Base-by-base conservation (phyloP, 2,888 invertebrate species). In the Dryomyza anilis region DNA sequence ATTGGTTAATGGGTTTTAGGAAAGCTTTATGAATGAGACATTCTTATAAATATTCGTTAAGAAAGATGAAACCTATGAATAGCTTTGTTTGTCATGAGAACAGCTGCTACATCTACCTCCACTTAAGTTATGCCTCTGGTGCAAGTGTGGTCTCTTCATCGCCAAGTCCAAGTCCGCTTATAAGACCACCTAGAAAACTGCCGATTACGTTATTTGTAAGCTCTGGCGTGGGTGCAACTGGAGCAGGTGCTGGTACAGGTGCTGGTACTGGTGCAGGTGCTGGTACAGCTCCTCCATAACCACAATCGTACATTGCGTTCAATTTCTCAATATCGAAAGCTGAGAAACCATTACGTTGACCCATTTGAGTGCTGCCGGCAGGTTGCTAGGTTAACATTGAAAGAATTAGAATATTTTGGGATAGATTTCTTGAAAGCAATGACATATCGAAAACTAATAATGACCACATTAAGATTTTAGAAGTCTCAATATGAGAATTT, bases 261-360 rank as follows among this genome's bases (percentile, higher is more conserved):
- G 25, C 5, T 69, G 55, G 16, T 50, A 60, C 39, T 59, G 6
- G 63, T 62, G 57, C 45, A 21, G 66, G 70, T 4, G 68, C 72
- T 39, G 27, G 16, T 33, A 23, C n/a, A 39, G 27, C 30, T 23
- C 23, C 33, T 21, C 25, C 61, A 46, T 63, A 62, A 56, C 67
- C 68, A 23, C 92, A 93, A 53, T 87, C 87, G 79, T 93, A 93
- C 92, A 93, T 93, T 64, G 85, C 84, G 73, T 90, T 89, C 14
- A 93, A 82, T 80, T 93, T 93, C 68, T 86, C 86, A 10, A 93
- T 86, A 74, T 93, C 93, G 1, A 86, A 87, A 16, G 86, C 84
- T 65, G 92, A 92, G 71, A 93, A 87, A 0, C 91, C 91, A 63
- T 89, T 87, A 12, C 93, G 85, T 75, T 93, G 93, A 0, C 93